Base-by-base conservation (phyloP, 2,113 vertebrate species). In the Epinephelus cyanopodus region DNA sequence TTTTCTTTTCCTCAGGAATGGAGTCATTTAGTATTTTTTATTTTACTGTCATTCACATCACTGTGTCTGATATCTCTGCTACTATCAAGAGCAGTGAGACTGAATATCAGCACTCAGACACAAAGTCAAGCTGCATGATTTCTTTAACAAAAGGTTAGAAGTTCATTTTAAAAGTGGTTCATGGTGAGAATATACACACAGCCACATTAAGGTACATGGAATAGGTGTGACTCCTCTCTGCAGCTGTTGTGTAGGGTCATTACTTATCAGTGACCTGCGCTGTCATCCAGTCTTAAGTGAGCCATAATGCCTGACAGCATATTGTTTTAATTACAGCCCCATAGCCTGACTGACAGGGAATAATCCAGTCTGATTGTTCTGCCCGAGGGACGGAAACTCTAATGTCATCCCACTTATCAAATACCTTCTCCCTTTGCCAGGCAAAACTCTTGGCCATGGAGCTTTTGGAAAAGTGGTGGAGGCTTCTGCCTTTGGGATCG, bases 391-490 rank as follows among this genome's bases (percentile, higher is more conserved):
- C 33, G 84, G 70, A 78, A 77, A 58, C 84, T 77, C 75, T 80
- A 70, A 78, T 85, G 72, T 77, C 33, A 6, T 50, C 68, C 66
- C 47, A 78, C 69, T 86, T 71, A 56, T 57, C 63, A n/a, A 68
- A 87, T 78, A 21, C 33, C 21, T 74, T 81, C 39, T 83, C 45
- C 0, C 15, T 74, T 84, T 87, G 27, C 77, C 93, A 99, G 97
- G 97, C 92, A 98, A 98, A 96, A 98, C 97, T 60, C 95, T 98
- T 71, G 97, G 98, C 88, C 97, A 97, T 57, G 97, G 97, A 87
- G 98, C 98, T 87, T 99, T 98, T 93, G 97, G 97, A 67, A 98
- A 98, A 91, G 98, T 98, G 90, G 96, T 98, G 90, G 98, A 99
- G 58, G 98, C 97, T 3, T 97, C 97, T 87, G 97, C 97, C 72